A percentile compares a stretch with the other conserved stretches of the same genome.
Conservation (phyloP, 37 sponge, comb jelly and placozoan genomes). For the Aphrocallistes beatrix region DNA sequence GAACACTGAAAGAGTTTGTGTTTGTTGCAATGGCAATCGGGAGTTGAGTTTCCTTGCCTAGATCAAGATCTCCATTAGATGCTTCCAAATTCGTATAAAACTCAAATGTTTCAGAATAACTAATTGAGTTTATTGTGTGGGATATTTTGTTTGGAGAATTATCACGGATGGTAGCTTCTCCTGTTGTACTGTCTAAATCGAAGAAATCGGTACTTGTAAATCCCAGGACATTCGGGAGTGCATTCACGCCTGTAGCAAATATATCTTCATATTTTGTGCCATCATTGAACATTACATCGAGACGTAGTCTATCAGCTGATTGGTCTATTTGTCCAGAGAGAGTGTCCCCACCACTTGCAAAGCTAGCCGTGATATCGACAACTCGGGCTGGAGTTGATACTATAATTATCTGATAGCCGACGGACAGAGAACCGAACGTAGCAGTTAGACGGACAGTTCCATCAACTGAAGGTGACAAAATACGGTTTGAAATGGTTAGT, state of each 20-base stretch:
- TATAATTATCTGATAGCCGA: not conserved
- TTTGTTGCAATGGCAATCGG: slow-evolving; percentile 20
- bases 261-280: not conserved
- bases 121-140: not conserved
- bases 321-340: not conserved
- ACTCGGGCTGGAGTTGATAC: not conserved
- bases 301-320: not conserved
- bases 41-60: slow-evolving; percentile 37
- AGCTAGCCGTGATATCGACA: not conserved
- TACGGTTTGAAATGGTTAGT: not conserved
- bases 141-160: not conserved
- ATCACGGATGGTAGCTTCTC: not conserved
- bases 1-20: slow-evolving; percentile 23
- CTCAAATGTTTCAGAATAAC: not conserved
- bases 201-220: not conserved
- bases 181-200: not conserved
- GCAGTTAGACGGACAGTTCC: not conserved
- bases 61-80: slow-evolving; percentile 54
- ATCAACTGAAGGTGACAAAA: not conserved
- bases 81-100: slow-evolving; percentile 47
- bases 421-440: not conserved
- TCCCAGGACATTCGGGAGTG: not conserved
- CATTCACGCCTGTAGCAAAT: not conserved
- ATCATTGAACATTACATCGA: not conserved
- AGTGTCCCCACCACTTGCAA: not conserved